Evolutionary conservation across 2,888 invertebrate genomes (phyloP).

Genomic region (Allygus modestus): DNA sequence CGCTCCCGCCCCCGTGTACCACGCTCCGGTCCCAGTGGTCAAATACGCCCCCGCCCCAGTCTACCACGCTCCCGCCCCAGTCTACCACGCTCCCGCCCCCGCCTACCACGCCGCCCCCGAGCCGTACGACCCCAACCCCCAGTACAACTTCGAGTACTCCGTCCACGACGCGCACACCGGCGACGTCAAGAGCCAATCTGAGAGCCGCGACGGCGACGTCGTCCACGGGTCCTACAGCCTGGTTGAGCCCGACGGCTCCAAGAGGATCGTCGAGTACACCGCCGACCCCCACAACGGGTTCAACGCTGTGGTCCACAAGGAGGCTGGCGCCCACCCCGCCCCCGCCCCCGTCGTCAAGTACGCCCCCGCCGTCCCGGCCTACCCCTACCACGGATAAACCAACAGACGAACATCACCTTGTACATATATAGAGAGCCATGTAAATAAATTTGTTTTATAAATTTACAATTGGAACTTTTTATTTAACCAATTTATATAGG

Average conservation of each 20-base stretch:
- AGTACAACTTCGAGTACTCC: conserved; percentile 78
- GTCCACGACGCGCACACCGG: conserved; percentile 78
- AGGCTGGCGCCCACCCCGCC: conserved; percentile 65
- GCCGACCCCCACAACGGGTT: conserved; percentile 79
- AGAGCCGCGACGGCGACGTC: conserved; percentile 77
- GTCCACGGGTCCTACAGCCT: conserved; percentile 78
- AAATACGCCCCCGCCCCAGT: conserved; percentile 67
- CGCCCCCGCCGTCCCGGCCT: conserved; percentile 66
- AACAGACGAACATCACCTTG: conserved; percentile 36
- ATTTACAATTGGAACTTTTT: neutral
- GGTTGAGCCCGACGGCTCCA: conserved; percentile 78
- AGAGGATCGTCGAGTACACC: conserved; percentile 78
- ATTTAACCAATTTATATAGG: no score
- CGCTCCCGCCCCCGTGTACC: conserved; percentile 62
- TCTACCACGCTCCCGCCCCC: conserved; percentile 68
- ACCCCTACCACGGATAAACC: conserved; percentile 61
- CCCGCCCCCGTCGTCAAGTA: conserved; percentile 67
- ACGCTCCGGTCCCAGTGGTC: conserved; percentile 66
- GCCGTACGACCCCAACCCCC: conserved; percentile 77
- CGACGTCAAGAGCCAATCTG: conserved; percentile 78
- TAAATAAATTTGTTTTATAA: conserved; percentile 51
- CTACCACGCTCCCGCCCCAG: conserved; percentile 69
- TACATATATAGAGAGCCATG: conserved; percentile 37
- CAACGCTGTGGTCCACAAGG: conserved; percentile 77
- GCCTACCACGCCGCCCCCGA: conserved; percentile 69